Base-by-base conservation (phyloP, 1,140 invertebrate genomes). In the Drosophila kikkawai region DNA sequence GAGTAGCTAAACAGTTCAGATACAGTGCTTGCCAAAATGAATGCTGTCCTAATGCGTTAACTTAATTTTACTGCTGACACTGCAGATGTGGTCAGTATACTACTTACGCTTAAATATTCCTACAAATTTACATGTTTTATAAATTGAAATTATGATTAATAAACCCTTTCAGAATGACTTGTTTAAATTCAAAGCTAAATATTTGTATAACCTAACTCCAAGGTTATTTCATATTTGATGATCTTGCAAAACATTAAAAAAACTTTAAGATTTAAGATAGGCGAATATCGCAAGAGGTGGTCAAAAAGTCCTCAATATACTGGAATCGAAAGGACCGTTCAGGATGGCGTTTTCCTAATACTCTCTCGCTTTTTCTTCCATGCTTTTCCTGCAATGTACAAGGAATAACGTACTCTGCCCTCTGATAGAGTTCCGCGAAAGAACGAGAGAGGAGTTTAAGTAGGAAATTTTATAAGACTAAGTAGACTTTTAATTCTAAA, bases 1-100 rank as follows among this genome's bases (percentile, higher is more conserved):
- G 47, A 79, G 75, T 65, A 48, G 55, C 66, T 61, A n/a, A 63
- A 50, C 37, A 32, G 66, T 13, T 29, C n/a, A 65, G 32, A 41
- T 32, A 66, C 32, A 79, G 48, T 68, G 34, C 32, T 19, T 39
- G 13, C 19, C 50, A 22, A 2, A 22, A 36, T 45, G 5, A 34
- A 22, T 12, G 13, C 5, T 12, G 19, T 9, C 13, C n/a, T 56
- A 39, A 39, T 39, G 11, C n/a, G 12, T 15, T 15, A 15, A 36
- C 4, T 22, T 13, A 15, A 37, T 37, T 37, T 22, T 15, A 22
- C 4, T 3, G 11, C 22, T 36, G 5, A 2, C 1, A 34, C 8
- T 2, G 6, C 0, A 22, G 2, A 37, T 15, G 37, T 37, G 8
- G 6, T 0, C 26, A 29, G 26, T 29, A 19, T 19, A 19, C 19